A percentile compares a stretch with the other conserved stretches of the same genome.
Evolutionary conservation across 2,797 vertebrate genomes (phyloP).

Genomic region (Furcifer pardalis): DNA sequence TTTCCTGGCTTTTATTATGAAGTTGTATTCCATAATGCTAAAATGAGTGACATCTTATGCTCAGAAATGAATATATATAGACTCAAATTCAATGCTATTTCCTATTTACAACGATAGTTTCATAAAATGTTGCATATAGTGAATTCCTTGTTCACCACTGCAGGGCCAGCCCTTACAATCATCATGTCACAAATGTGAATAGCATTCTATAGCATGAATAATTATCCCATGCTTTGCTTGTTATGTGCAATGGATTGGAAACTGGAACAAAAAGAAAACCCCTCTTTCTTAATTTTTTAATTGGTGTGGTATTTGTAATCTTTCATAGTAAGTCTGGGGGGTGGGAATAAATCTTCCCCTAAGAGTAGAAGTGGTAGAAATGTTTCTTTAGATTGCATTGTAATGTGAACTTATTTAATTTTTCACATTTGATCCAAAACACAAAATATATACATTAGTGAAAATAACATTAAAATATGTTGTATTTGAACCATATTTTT

Average conservation of each 20-base stretch:
- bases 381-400: not conserved
- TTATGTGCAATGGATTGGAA: not conserved
- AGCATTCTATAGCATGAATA: not conserved
- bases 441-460: too few relatives aligned
- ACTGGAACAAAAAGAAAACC: not conserved
- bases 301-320: not conserved
- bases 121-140: not conserved
- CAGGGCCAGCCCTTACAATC: not conserved
- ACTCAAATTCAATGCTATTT: not conserved
- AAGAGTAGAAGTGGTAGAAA: not conserved
- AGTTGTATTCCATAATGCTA: conserved; percentile 38
- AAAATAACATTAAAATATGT: too few relatives aligned
- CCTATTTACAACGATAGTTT: not conserved
- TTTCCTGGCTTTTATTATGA: conserved; percentile 41
- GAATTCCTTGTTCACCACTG: not conserved
- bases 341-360: not conserved
- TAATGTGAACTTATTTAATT: not conserved
- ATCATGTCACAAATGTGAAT: not conserved
- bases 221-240: not conserved
- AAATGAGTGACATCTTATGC: not conserved
- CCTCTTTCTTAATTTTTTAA: not conserved
- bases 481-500: too few relatives aligned
- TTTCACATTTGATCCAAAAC: not conserved
- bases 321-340: not conserved
- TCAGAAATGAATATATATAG: not conserved